Evolutionary conservation across 2,888 invertebrate species (phyloP), one percentile per base, ranked within the genome.

Genomic region (Hypomecis atomaria): DNA sequence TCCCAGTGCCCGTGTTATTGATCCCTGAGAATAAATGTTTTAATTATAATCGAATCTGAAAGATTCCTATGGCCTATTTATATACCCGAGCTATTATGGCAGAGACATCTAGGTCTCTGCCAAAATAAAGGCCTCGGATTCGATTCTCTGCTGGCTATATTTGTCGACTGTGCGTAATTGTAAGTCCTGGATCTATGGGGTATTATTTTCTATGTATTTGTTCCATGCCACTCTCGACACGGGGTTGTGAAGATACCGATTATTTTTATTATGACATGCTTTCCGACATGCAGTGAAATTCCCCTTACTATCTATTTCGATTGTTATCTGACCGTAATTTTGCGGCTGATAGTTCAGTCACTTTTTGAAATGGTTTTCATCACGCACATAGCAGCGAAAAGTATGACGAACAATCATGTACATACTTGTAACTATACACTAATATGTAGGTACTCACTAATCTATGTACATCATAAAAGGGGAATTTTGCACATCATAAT

Each of bases 1-100:
- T 50, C 96, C 96, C 44, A 96, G 87, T 4, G 96, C 96, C 66
- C 96, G 93, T 65, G 95, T 95, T 84, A 96, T 92, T 53, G 96
- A 96, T 67, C 96, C 96, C 96, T 96, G 90, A n/a, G 70, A 69
- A 37, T 49, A 85, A 78, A 66, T 8, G 13, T 36, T 6, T 5
- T n/a, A 4, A 36, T 6, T 6, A 11, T n/a, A 44, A 44, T 44
- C 3, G 13, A 5, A 11, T 10, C 5, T 6, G 4, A 4, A 44
- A 6, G n/a, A n/a, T 5, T 11, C 6, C 23, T 3, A 23, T 23
- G 23, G 23, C 23, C 23, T 23, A 23, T 23, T 23, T 23, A 11
- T 9, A n/a, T n/a, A n/a, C n/a, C n/a, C n/a, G n/a, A n/a, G n/a
- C n/a, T n/a, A n/a, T n/a, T n/a, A n/a, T n/a, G n/a, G n/a, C n/a